phyloP scores from a whole-genome alignment of 2,797 vertebrate species.

The Epinephelus coioides region DNA sequence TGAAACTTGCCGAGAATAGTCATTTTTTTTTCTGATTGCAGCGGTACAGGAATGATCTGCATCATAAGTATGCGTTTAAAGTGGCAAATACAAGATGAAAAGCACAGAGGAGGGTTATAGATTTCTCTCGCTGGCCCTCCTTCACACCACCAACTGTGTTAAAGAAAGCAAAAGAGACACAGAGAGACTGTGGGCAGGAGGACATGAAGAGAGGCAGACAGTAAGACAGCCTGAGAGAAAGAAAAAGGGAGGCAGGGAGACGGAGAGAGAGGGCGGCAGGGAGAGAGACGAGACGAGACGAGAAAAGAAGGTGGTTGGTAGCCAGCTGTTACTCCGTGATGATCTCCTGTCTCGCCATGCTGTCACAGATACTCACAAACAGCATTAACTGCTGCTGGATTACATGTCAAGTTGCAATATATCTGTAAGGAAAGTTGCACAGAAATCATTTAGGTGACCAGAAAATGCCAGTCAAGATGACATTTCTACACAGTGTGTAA shows the following conservation, averaged over 20 bases:
- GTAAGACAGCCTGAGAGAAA: conserved; percentile 30
- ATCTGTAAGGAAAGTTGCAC: not conserved
- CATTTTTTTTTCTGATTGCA: conserved; percentile 38
- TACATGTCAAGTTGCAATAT: conserved; percentile 1
- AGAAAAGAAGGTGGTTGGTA: conserved; percentile 41
- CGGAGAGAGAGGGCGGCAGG: not conserved
- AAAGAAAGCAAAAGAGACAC: conserved; percentile 46
- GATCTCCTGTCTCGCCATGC: conserved; percentile 53
- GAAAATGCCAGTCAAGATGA: conserved; percentile 31
- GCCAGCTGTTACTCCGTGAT: conserved; percentile 66
- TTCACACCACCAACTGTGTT: conserved; percentile 56
- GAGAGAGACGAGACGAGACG: conserved; percentile 40
- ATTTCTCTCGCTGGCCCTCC: conserved; percentile 38
- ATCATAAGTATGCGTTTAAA: conserved; percentile 45
- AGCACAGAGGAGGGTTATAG: conserved; percentile 33
- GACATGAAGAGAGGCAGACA: conserved; percentile 51
- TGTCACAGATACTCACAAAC: conserved; percentile 41
- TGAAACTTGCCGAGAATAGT: conserved; percentile 41
- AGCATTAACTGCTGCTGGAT: conserved; percentile 37
- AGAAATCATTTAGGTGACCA: conserved; percentile 27
- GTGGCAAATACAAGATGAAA: conserved; percentile 48
- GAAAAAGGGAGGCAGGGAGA: conserved; percentile 24
- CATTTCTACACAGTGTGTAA: conserved; percentile 6
- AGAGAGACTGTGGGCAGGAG: conserved; percentile 40
- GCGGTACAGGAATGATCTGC: conserved; percentile 51